Base-by-base conservation (phyloP, 2,888 invertebrate genomes). In the Ectropis crepuscularia region DNA sequence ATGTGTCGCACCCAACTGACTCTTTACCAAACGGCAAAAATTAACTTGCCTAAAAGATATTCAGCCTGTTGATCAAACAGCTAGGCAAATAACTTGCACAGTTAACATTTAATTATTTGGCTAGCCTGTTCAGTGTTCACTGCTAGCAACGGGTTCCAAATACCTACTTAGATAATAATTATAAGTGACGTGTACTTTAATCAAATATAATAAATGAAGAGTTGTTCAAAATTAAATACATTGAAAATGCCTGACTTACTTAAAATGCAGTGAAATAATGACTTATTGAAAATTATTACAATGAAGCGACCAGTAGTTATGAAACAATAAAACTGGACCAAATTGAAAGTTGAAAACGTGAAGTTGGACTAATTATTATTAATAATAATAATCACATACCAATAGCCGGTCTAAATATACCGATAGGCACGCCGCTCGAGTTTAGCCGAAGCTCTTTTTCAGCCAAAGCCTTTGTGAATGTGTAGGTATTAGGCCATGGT, bases 401-500 rank as follows among this genome's bases (percentile, higher is more conserved):
- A 74, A 97, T 96, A 0, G 96, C 96, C 0, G 98, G 98, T 68
- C 98, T 90, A 75, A 97, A 96, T 70, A 98, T 95, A 53, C 95
- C 96, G 9, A 97, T 82, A 0, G 97, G 97, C 42, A 97, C 80
- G 9, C 90, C 93, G 10, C 87, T 88, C 6, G 94, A 94, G 65
- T 94, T 94, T 11, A 91, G 86, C 42, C 93, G 86, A 0, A 97
- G 82, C 62, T 95, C 89, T 71, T 95, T 94, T 81, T 98, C 98
- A 0, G 97, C 97, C 55, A 98, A 79, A 0, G 97, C 96, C 90
- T 98, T 98, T 1, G 97, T 97, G 80, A 96, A 97, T 0, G 97
- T 96, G 88, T 98, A 98, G 0, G 97, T 97, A 82, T 98, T 98
- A 0, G 97, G 97, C 93, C 96, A 96, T 0, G 92, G 80, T 12